Percentiles rank a stretch among this genome's conserved stretches.
phyloP scores from a whole-genome alignment of 2,888 invertebrate species.

The Apotomis turbidana region DNA sequence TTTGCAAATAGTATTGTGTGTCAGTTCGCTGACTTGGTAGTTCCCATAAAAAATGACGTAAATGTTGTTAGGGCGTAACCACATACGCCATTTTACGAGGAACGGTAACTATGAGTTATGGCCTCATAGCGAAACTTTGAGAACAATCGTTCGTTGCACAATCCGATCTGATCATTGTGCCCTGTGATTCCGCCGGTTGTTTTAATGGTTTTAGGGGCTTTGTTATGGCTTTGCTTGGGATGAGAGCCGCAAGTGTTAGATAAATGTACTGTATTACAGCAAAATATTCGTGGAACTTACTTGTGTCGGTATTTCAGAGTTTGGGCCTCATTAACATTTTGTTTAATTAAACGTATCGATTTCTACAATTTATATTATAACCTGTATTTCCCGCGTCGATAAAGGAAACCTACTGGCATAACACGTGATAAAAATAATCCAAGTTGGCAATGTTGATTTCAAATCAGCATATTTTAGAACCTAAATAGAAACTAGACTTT shows the following conservation, averaged over 20 bases:
- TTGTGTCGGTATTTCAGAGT: no score
- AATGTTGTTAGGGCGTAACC: slow-evolving; percentile 4
- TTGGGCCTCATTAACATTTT: neutral
- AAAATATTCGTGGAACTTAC: no score
- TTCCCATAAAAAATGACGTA: slow-evolving; percentile 22
- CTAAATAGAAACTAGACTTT: slow-evolving; percentile 24
- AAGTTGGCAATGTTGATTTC: slow-evolving; percentile 5
- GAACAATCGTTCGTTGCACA: slow-evolving; percentile 40
- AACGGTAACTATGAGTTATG: slow-evolving; percentile 30
- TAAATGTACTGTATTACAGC: neutral
- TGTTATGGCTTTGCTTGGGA: slow-evolving; percentile 5
- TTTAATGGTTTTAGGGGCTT: slow-evolving; percentile 19
- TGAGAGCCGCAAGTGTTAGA: neutral
- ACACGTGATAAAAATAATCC: neutral
- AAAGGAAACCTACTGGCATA: neutral
- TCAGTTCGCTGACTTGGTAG: neutral
- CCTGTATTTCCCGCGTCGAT: neutral
- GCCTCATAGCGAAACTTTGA: slow-evolving; percentile 26
- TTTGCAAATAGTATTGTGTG: slow-evolving; percentile 35
- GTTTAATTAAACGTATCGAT: neutral
- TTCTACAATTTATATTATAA: neutral
- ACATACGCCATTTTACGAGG: slow-evolving; percentile 10
- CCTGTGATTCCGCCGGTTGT: slow-evolving; percentile 16
- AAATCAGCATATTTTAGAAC: slow-evolving; percentile 26
- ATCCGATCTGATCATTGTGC: slow-evolving; percentile 37